Base-by-base conservation (phyloP, 35 echinoderm and acorn worm species). In the Ptychodera flava region DNA sequence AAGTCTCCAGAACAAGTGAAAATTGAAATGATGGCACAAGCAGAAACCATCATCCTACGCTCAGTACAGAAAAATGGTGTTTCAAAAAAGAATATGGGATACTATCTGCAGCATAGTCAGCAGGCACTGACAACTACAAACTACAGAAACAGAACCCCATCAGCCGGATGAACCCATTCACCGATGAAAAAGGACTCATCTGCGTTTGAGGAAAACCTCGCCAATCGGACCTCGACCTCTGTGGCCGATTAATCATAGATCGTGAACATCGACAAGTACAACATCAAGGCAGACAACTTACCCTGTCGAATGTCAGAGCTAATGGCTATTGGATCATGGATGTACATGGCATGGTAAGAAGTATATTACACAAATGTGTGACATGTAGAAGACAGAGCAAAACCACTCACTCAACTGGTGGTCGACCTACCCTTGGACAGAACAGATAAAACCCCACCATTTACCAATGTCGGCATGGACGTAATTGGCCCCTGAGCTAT, bases 161-260 rank as follows among this genome's bases (percentile, higher is more conserved):
- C n/a, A n/a, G n/a, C n/a, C n/a, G n/a, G n/a, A n/a, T n/a, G n/a
- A n/a, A n/a, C n/a, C n/a, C n/a, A n/a, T n/a, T n/a, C n/a, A n/a
- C n/a, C n/a, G n/a, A n/a, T n/a, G n/a, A n/a, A n/a, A n/a, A 81
- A 1, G 86, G 86, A 33, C 0, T 88, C 29, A 37, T 92, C 31
- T 84, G 86, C 37, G 91, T 88, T 78, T 81, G 87, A 35, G 91
- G 91, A 28, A 80, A 87, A 32, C 83, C 88, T 30, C 28, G 82
- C 10, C 35, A 82, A 35, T 76, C 91, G 1, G 82, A 89, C 31
- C 82, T 89, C 29, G 79, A 82, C 30, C 77, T 89, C 16, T 27
- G 81, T 27, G 78, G 82, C 16, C 77, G 35, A 53, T 34, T 93
- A 32, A 83, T 93, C 0, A 37, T 29, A 1, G 31, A 53, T 16